phyloP scores from a whole-genome alignment of 2,797 vertebrate species.

The Lacerta agilis region DNA sequence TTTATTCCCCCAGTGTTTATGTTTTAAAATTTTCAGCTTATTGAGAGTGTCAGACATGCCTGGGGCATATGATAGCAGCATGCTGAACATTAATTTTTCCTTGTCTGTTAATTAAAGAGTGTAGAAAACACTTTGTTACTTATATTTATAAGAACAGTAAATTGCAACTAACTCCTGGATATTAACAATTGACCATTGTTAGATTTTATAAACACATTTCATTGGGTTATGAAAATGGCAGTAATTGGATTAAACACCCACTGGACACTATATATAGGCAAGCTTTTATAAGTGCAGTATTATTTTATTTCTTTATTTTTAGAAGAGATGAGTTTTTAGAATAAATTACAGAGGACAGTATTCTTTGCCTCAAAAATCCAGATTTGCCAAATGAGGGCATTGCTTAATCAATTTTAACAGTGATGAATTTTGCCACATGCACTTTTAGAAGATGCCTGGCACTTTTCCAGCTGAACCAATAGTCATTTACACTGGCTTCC shows the following conservation, averaged over 20 bases:
- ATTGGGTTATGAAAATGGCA: constrained; percentile 45
- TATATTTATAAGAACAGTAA: constrained; percentile 33
- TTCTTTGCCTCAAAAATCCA: neutral
- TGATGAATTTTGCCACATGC: neutral
- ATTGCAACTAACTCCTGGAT: constrained; percentile 42
- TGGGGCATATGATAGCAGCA: constrained; percentile 7
- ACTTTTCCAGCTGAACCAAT: constrained; percentile 4
- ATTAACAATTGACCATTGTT: constrained; percentile 33
- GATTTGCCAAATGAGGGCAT: neutral
- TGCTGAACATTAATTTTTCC: constrained; percentile 51
- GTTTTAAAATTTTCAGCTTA: constrained; percentile 51
- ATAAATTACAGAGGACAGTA: constrained; percentile 12
- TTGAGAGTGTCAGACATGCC: constrained; percentile 44
- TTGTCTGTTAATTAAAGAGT: constrained; percentile 6
- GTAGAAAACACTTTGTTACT: constrained; percentile 10
- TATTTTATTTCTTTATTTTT: neutral
- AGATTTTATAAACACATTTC: neutral
- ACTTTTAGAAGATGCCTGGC: neutral
- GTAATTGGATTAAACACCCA: constrained; percentile 41
- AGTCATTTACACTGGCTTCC: neutral
- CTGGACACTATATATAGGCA: constrained; percentile 38
- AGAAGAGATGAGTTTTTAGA: no score
- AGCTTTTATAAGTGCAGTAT: neutral
- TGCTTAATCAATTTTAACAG: neutral
- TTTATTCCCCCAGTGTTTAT: constrained; percentile 4